These are phyloP conservation scores for Sisor rabdophorus DNA, from an alignment of 2,113 vertebrate genomes.

Conservation along the genomic window DNA sequence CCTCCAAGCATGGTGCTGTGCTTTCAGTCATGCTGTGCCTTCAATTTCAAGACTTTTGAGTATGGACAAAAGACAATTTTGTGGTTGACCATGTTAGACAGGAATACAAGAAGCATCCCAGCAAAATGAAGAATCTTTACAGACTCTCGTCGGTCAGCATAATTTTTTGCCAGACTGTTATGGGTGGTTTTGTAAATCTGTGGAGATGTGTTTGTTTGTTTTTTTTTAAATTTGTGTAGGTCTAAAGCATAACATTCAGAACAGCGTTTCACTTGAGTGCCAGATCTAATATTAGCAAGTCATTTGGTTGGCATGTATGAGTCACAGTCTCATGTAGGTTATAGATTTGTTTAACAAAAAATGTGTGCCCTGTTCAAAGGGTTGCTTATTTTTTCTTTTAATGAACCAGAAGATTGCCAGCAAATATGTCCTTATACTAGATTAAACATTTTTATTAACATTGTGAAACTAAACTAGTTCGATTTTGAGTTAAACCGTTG, in stretches of 20 bases:
- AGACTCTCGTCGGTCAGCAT: no score
- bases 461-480: no score
- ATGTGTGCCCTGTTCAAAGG: no score
- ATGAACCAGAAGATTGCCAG: background rate
- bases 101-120: no score
- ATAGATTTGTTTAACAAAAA: background rate
- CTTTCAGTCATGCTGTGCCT: no score
- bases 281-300: conserved; percentile 3
- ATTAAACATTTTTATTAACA: no score
- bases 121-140: no score
- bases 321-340: background rate
- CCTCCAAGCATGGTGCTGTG: background rate
- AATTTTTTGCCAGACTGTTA: no score
- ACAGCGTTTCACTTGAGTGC: background rate
- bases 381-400: background rate
- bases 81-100: background rate
- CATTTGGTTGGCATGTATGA: background rate
- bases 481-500: no score
- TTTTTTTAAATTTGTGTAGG: background rate
- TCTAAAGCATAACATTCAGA: background rate
- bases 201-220: background rate
- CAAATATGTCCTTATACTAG: background rate
- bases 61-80: background rate
- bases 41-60: background rate
- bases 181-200: no score